Conservation (phyloP, 2,797 vertebrate species). For the Telmatherina bonti region DNA sequence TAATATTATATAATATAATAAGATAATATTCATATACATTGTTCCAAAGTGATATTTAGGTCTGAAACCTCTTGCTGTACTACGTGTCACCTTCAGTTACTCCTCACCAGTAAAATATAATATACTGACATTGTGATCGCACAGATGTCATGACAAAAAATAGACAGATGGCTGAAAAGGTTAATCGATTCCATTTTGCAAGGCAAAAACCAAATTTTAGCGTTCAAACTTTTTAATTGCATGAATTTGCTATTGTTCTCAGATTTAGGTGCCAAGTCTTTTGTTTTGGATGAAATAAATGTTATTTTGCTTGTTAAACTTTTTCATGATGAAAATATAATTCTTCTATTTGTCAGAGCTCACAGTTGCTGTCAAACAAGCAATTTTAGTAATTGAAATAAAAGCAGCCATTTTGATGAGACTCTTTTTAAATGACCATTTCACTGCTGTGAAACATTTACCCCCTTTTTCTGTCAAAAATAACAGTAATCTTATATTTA, state of each 20-base stretch:
- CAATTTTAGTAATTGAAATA: background rate
- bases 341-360: no score
- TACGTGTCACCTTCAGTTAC: no score
- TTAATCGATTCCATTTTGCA: no score
- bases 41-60: no score
- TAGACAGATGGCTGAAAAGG: no score
- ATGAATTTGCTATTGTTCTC: background rate
- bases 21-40: no score
- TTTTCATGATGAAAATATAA: background rate
- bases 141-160: no score
- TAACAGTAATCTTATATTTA: background rate
- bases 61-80: no score
- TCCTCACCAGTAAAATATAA: no score
- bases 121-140: no score
- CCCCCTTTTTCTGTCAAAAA: background rate
- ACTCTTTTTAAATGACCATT: background rate
- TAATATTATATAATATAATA: no score
- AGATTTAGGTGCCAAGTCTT: background rate
- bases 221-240: background rate
- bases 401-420: background rate
- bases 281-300: background rate
- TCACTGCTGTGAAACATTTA: background rate
- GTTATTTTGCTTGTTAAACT: background rate
- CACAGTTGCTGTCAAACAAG: background rate
- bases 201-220: no score